phyloP scores from a whole-genome alignment of 2,888 invertebrate species.

The Zygothrica quintamaculata region DNA sequence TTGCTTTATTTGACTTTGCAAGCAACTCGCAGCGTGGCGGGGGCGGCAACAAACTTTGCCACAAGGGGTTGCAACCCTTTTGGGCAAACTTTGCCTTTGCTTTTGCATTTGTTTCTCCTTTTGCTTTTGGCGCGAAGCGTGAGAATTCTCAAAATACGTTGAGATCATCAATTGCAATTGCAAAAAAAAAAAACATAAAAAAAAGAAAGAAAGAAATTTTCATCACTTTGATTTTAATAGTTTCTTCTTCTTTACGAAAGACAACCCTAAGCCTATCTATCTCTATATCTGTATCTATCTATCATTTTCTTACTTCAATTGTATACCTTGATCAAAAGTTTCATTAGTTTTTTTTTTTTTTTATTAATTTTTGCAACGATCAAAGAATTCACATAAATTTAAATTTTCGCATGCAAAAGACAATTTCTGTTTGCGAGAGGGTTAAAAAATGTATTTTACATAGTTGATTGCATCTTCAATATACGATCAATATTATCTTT shows the following conservation, averaged over 20 bases:
- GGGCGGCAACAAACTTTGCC: constrained; percentile 22
- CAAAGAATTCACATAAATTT: constrained; percentile 68
- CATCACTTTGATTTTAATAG: no score
- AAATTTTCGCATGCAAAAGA: constrained; percentile 81
- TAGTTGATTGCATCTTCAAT: constrained; percentile 83
- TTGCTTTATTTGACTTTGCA: constrained; percentile 75
- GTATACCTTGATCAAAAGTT: constrained; percentile 50
- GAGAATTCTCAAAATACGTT: constrained; percentile 61
- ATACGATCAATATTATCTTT: constrained; percentile 79
- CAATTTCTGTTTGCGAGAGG: constrained; percentile 25
- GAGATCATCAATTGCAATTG: constrained; percentile 18
- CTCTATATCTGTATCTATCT: constrained; percentile 24
- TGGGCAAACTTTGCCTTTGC: constrained; percentile 43
- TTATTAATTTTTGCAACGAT: constrained; percentile 48
- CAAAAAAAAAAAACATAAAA: no score
- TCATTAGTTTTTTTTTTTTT: no score
- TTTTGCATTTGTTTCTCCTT: no score
- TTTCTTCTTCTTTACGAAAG: no score
- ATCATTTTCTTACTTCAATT: constrained; percentile 18
- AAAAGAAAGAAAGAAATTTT: no score
- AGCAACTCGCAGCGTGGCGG: constrained; percentile 35
- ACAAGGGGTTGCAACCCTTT: constrained; percentile 65
- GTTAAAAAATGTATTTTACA: constrained; percentile 72
- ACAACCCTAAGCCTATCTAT: no score
- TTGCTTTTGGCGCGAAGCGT: constrained; percentile 40